Evolutionary conservation across 2,888 invertebrate genomes (phyloP).

Genomic region (Megastigmus dorsalis): DNA sequence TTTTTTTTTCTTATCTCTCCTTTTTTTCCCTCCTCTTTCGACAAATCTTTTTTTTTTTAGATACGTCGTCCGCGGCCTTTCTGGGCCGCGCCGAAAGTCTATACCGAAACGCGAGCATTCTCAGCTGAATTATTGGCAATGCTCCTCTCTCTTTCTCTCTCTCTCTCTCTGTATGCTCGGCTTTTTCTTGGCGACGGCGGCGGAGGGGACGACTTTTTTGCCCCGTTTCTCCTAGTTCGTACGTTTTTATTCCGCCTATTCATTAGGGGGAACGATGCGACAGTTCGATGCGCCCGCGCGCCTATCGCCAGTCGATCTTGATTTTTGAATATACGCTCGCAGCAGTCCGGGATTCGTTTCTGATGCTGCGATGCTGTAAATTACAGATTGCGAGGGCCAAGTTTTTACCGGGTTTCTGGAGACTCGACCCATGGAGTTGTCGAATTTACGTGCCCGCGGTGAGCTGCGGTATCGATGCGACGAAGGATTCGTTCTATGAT

Average conservation of each 20-base stretch:
- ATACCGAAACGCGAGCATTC: constrained; percentile 43
- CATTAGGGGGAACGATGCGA: constrained; percentile 31
- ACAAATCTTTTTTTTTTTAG: not conserved
- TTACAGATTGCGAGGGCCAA: too few species aligned
- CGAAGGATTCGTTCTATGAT: too few species aligned
- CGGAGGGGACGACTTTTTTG: not conserved
- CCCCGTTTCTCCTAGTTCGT: constrained; percentile 19
- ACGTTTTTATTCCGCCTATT: constrained; percentile 30
- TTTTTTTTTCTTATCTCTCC: not conserved
- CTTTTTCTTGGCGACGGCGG: too few species aligned
- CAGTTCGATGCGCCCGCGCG: not conserved
- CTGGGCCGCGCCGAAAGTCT: constrained; percentile 9
- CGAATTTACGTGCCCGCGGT: too few species aligned
- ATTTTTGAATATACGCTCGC: constrained; percentile 25
- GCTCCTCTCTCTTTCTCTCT: not conserved
- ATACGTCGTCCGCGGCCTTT: not conserved
- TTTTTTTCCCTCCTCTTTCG: constrained; percentile 22
- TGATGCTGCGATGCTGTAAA: constrained; percentile 3
- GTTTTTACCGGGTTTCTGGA: too few species aligned
- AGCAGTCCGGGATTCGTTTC: not conserved
- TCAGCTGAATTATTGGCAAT: constrained; percentile 32
- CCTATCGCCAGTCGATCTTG: constrained; percentile 18
- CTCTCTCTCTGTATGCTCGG: not conserved
- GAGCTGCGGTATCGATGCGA: too few species aligned
- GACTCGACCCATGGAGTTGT: too few species aligned